Percentiles rank a stretch among this genome's conserved stretches.
Conservation (phyloP, 2,888 invertebrate species). For the Globia sparganii region DNA sequence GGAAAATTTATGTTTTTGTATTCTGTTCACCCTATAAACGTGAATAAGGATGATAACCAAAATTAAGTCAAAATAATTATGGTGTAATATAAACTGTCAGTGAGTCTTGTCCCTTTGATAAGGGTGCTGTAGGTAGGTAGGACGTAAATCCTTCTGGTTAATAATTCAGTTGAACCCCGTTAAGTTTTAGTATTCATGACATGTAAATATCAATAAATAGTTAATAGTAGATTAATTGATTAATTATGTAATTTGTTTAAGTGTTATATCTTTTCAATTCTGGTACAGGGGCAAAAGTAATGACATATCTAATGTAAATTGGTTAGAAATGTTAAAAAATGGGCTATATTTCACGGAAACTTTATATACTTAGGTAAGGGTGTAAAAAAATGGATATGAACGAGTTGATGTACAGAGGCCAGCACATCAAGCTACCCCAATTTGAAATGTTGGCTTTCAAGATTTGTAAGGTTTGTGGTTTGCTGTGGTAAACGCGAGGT, state of each 20-base stretch:
- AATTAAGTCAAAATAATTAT: background rate
- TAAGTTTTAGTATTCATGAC: background rate
- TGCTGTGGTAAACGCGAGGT: background rate
- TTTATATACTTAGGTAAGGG: background rate
- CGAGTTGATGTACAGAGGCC: too few species aligned
- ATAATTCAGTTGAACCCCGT: background rate
- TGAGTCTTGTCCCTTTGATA: background rate
- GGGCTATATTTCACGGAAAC: background rate
- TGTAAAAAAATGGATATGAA: background rate
- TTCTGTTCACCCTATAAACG: background rate
- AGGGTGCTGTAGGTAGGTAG: background rate
- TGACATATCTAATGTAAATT: background rate
- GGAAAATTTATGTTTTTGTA: background rate
- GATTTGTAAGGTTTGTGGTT: background rate
- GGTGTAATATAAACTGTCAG: background rate
- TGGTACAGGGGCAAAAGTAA: background rate
- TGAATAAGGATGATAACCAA: background rate
- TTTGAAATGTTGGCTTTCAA: background rate
- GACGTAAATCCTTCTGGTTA: background rate
- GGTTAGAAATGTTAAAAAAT: background rate
- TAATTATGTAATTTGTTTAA: background rate
- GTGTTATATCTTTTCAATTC: background rate
- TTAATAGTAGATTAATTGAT: background rate
- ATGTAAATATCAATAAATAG: background rate
- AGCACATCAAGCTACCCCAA: too few species aligned